Percentiles rank a stretch among this genome's conserved stretches.
These are phyloP conservation scores for Alitta virens DNA, from an alignment of 2,888 invertebrate genomes.

Conservation along the genomic window DNA sequence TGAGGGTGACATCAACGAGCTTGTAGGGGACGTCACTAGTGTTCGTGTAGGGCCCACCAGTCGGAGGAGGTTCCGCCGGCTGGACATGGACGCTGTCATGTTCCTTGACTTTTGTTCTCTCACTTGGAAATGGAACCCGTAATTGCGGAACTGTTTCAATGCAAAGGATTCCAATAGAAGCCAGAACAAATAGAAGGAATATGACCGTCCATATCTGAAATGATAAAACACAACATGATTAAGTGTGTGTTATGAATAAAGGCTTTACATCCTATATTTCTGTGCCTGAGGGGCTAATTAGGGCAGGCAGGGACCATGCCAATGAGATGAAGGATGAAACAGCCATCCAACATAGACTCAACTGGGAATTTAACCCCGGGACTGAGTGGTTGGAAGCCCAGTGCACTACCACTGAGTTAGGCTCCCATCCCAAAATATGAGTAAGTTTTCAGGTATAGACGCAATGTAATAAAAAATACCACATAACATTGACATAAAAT, in stretches of 20 bases:
- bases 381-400: no score
- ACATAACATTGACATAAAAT: neutral
- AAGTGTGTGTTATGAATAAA: no score
- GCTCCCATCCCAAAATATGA: no score
- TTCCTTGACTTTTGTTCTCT: neutral
- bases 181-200: conserved; percentile 26
- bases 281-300: no score
- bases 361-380: no score
- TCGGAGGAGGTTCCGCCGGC: no score
- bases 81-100: neutral
- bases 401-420: no score
- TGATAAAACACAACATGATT: neutral
- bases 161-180: conserved; percentile 28
- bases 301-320: no score
- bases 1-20: neutral
- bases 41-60: neutral
- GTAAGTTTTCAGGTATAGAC: neutral
- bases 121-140: conserved; percentile 10
- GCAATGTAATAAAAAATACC: neutral
- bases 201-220: conserved; percentile 27
- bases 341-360: no score
- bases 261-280: no score
- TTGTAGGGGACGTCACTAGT: neutral
- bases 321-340: no score
- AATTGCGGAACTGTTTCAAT: conserved; percentile 26